phyloP scores from a whole-genome alignment of 2,888 invertebrate species.

The Parthenolecanium corni region DNA sequence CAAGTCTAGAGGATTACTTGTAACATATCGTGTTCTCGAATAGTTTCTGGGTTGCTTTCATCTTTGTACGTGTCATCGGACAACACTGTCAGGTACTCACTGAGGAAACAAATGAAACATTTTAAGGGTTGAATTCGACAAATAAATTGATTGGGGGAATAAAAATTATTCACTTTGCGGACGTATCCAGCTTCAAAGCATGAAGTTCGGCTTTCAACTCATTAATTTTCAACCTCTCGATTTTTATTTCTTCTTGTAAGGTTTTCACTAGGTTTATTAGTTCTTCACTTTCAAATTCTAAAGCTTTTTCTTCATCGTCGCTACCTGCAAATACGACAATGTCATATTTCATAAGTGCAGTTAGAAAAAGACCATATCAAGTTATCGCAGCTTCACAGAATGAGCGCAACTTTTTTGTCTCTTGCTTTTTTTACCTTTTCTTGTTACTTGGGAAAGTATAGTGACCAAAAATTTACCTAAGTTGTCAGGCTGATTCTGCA shows the following conservation, averaged over 20 bases:
- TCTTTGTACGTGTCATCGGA: slow-evolving; percentile 11
- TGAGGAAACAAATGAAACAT: not conserved
- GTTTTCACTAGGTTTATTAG: slow-evolving; percentile 48
- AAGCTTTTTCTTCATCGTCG: slow-evolving; percentile 30
- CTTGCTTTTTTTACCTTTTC: too few relatives aligned
- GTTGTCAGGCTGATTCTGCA: too few relatives aligned
- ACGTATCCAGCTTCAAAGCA: slow-evolving; percentile 16
- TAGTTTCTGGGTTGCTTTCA: slow-evolving; percentile 2
- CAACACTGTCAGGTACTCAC: slow-evolving; percentile 9
- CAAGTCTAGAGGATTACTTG: slow-evolving; percentile 19
- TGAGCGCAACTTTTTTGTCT: too few relatives aligned
- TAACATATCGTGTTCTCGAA: slow-evolving; percentile 9
- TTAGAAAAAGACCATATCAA: too few relatives aligned
- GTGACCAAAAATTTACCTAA: too few relatives aligned
- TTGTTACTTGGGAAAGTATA: too few relatives aligned
- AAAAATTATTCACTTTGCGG: not conserved
- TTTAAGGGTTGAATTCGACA: not conserved
- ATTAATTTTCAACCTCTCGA: slow-evolving; percentile 61
- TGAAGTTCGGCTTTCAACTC: slow-evolving; percentile 17
- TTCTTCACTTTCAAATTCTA: slow-evolving; percentile 40
- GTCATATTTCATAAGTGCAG: too few relatives aligned
- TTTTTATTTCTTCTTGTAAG: slow-evolving; percentile 34
- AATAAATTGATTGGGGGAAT: not conserved
- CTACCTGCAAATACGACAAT: slow-evolving; percentile 28
- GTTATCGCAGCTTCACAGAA: too few relatives aligned